A percentile compares a stretch with the other conserved stretches of the same genome.
These are phyloP conservation scores for Epinotia bilunana DNA, from an alignment of 2,888 invertebrate genomes.

Conservation along the genomic window DNA sequence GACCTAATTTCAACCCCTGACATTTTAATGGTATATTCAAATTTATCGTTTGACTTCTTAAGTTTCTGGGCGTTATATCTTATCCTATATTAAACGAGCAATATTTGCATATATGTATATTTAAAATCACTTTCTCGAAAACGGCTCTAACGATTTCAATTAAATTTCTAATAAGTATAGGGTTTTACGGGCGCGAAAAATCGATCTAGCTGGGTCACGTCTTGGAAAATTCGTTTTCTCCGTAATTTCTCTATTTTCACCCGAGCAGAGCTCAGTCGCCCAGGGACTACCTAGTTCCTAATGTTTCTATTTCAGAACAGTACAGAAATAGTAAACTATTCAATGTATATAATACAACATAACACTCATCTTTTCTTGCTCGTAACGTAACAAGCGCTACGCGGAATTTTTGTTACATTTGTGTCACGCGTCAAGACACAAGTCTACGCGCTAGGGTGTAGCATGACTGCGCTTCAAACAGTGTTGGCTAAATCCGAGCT, in stretches of 20 bases:
- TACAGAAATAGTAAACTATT: background rate
- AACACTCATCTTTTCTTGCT: background rate
- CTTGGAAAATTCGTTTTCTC: too few relatives aligned
- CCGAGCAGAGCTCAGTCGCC: too few relatives aligned
- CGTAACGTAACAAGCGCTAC: background rate
- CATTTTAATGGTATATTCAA: conserved; percentile 22
- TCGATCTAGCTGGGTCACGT: too few relatives aligned
- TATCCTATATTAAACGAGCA: too few relatives aligned
- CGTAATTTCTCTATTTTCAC: too few relatives aligned
- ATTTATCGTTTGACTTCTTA: conserved; percentile 22
- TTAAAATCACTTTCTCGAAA: too few relatives aligned
- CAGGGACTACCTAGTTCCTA: too few relatives aligned
- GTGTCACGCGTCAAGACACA: too few relatives aligned
- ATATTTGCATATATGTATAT: too few relatives aligned
- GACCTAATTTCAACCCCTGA: conserved; percentile 22
- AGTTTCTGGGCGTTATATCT: background rate
- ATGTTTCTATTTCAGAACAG: background rate
- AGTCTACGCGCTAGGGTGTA: background rate
- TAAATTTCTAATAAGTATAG: too few relatives aligned
- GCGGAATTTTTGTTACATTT: background rate
- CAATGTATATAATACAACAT: background rate
- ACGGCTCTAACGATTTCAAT: too few relatives aligned
- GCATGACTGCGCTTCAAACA: background rate
- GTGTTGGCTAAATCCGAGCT: background rate
- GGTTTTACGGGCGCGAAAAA: too few relatives aligned